Conservation (phyloP, 2,888 invertebrate species). For the Parapristionchus giblindavisi region DNA sequence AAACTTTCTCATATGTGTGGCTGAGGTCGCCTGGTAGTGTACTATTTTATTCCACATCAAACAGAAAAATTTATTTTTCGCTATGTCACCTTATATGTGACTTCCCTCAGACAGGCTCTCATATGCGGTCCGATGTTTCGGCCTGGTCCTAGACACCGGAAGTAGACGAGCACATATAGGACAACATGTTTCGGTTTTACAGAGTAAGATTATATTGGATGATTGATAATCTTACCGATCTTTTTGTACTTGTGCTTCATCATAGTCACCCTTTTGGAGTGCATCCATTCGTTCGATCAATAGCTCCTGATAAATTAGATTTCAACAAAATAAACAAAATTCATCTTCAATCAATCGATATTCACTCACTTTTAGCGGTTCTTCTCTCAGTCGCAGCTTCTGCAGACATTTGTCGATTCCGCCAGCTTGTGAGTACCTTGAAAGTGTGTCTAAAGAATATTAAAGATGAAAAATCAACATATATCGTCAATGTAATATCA, state of each 20-base stretch:
- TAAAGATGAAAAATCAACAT: background rate
- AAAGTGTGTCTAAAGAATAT: too few species aligned
- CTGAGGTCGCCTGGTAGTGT: too few species aligned
- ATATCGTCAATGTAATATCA: background rate
- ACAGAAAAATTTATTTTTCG: too few species aligned
- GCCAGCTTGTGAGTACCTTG: conserved; percentile 25
- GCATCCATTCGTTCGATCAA: conserved; percentile 35
- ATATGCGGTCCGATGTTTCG: too few species aligned
- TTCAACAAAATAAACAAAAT: background rate
- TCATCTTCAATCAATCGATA: background rate
- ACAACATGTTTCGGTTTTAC: too few species aligned
- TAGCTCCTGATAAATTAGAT: conserved; percentile 23
- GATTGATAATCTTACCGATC: conserved; percentile 19
- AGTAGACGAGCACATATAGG: too few species aligned
- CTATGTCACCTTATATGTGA: too few species aligned
- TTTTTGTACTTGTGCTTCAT: conserved; percentile 28
- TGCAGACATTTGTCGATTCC: conserved; percentile 35
- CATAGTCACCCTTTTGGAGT: conserved; percentile 29
- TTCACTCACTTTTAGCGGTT: conserved; percentile 22
- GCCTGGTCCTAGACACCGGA: too few species aligned
- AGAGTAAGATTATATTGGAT: too few species aligned
- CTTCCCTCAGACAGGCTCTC: too few species aligned
- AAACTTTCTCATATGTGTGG: too few species aligned
- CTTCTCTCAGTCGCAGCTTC: conserved; percentile 21
- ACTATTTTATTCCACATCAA: too few species aligned